Conservation (phyloP, 1,140 invertebrate species). For the Hyles vespertilio region DNA sequence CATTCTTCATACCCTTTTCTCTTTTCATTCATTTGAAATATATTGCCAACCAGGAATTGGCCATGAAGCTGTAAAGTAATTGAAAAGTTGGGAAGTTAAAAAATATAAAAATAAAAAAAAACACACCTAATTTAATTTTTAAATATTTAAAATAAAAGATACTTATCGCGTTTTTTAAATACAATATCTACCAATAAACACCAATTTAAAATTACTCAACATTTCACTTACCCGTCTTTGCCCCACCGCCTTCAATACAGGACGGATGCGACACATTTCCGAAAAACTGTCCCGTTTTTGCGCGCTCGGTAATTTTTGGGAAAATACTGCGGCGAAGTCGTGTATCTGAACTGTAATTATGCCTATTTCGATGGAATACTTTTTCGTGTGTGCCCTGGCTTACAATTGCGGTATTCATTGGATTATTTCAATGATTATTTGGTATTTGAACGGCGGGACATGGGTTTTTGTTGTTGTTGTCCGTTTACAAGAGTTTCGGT, state of each 20-base stretch:
- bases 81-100: no score
- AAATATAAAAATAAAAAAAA: no score
- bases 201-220: constrained; percentile 2
- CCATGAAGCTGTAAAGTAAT: no score
- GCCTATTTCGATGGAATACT: constrained; percentile 59
- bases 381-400: constrained; percentile 28
- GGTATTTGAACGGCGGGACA: no score
- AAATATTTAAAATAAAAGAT: no score
- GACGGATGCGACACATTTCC: constrained; percentile 31
- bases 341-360: constrained; percentile 52
- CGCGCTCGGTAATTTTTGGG: constrained; percentile 44
- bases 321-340: constrained; percentile 37
- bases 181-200: constrained; percentile 4
- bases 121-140: no score
- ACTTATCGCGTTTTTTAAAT: no score
- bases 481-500: no score
- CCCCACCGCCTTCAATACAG: constrained; percentile 12
- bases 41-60: no score
- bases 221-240: constrained; percentile 11
- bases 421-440: no score
- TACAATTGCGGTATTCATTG: no score
- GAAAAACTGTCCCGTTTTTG: constrained; percentile 46
- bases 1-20: not conserved
- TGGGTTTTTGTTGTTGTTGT: no score
- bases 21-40: not conserved